Base-by-base conservation (phyloP, 2,888 invertebrate genomes). In the Macaria liturata region DNA sequence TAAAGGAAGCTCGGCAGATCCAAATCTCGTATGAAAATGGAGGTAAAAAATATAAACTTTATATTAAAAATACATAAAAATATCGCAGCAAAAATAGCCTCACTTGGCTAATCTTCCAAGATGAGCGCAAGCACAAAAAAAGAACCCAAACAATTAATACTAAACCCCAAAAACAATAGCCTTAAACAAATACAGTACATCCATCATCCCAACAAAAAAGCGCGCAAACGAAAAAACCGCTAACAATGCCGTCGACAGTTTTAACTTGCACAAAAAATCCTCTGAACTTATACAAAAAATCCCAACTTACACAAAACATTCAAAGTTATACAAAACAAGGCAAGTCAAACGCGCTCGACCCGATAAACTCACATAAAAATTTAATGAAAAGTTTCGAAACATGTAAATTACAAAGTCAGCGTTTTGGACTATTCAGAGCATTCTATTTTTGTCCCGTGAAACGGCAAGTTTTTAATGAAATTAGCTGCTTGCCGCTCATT, bases 291-390 rank as follows among this genome's bases (percentile, higher is more conserved):
- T 9, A 42, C 20, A 20, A 20, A 42, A 59, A 55, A 51, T 40
- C 49, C 40, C 5, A 49, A 49, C 49, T 49, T 49, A 49, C 49
- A 51, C 51, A 51, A 51, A 51, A 51, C 45, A 45, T 45, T 51
- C 39, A 20, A 51, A 51, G 30, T 51, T 45, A 51, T 34, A 51
- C 51, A 51, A 51, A 51, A 51, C 51, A 51, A 45, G 44, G 4
- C n/a, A 53, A 53, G 53, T 53, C 46, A 53, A 53, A 53, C 53
- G 39, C 39, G 4, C 9, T 32, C 46, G 46, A 53, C 51, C 53
- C 53, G 53, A 46, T 53, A 53, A 53, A 53, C 46, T 53, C 40
- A 53, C 53, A 55, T 52, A 54, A 54, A 59, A 54, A 51, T 59
- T 54, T 54, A 48, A 51, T 46, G 51, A 34, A 46, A 50, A 58